Conservation (phyloP, 2,113 vertebrate genomes). For the Eulacestoma nigropectus region DNA sequence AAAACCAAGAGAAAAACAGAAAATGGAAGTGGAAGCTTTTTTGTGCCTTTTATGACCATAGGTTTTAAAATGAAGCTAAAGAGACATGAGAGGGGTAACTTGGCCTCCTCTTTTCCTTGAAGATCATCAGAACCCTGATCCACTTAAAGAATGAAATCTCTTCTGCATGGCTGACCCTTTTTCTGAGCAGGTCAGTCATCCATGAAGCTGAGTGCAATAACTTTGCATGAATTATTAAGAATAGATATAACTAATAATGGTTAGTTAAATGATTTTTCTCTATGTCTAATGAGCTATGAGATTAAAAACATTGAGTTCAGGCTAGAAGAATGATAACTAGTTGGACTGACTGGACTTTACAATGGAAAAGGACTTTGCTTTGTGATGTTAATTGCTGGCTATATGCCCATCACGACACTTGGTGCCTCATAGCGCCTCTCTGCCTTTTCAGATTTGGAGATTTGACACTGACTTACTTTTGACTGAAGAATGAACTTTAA, state of each 20-base stretch:
- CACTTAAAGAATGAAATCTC: background rate
- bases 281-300: conserved; percentile 53
- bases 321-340: conserved; percentile 1
- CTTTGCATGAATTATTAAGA: conserved; percentile 59
- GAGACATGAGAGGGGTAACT: background rate
- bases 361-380: background rate
- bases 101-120: background rate
- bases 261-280: conserved; percentile 60
- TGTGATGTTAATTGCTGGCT: background rate
- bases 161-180: background rate
- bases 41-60: background rate
- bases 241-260: background rate
- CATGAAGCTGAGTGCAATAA: conserved; percentile 26
- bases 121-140: background rate
- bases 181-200: background rate
- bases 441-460: background rate
- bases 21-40: background rate
- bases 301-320: conserved; percentile 36
- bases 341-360: background rate
- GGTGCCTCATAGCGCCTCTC: background rate
- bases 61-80: background rate
- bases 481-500: background rate
- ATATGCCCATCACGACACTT: background rate
- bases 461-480: background rate
- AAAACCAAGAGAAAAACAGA: background rate